Evolutionary conservation across 2,888 invertebrate genomes (phyloP), one percentile per base, ranked within the genome.

Genomic region (Silvanus unidentatus): DNA sequence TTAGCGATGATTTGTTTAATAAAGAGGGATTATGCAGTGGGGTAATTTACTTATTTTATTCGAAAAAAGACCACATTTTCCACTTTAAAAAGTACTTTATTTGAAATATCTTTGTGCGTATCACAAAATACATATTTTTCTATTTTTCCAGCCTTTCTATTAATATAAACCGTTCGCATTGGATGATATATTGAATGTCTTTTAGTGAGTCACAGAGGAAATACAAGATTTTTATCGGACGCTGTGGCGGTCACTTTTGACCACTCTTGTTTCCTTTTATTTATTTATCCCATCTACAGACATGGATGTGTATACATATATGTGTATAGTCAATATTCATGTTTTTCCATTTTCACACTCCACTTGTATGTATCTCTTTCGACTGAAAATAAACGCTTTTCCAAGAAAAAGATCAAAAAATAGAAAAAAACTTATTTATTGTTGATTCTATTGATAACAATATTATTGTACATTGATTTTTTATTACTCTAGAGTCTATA

Each of bases 221-320:
- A 71, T 71, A 69, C 69, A 68, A 71, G 70, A 71, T 71, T 60
- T 50, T 58, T 70, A 71, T 71, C 70, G 57, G 47, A 50, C 66
- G 61, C 67, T 63, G 63, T 65, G 65, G 64, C 64, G 22, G 64
- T 61, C 63, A 58, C 60, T 57, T 55, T 60, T 62, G 66, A 60
- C 64, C 66, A 64, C 60, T 22, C 22, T 60, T 52, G 58, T 57
- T 62, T 63, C 63, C 60, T 61, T 62, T 63, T 65, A 65, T 65
- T 63, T 62, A 64, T 62, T 60, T 56, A 57, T 52, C 54, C 35
- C 55, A 22, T 22, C 22, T 22, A 22, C 22, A 22, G 3, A 3
- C 22, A 22, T 5, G 3, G 8, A 22, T 22, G 8, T n/a, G n/a
- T n/a, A n/a, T n/a, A n/a, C n/a, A n/a, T n/a, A n/a, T n/a, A n/a